Evolutionary conservation across 2,888 invertebrate genomes (phyloP).

Genomic region (Euphydryas editha): DNA sequence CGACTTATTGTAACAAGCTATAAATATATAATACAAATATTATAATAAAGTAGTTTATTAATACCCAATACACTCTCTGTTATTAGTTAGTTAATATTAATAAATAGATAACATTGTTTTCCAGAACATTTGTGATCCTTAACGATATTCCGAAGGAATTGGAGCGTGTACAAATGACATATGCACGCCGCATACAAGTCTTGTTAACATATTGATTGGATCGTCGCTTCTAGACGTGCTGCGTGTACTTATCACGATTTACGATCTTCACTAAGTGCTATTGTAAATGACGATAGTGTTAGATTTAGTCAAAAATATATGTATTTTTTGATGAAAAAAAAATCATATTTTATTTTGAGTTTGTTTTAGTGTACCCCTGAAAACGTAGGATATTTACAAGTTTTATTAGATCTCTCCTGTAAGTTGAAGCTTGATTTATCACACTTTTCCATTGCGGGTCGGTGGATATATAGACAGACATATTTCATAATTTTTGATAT

Average conservation of each 20-base stretch:
- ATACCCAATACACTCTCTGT: neutral
- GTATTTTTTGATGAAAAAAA: neutral
- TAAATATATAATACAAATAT: too few relatives aligned
- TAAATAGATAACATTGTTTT: neutral
- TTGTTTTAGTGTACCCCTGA: too few relatives aligned
- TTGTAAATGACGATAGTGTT: neutral
- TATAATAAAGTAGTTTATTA: neutral
- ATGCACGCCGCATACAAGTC: conserved; percentile 13
- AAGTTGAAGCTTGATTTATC: too few relatives aligned
- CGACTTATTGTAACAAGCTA: too few relatives aligned
- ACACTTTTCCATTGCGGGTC: too few relatives aligned
- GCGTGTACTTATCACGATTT: conserved; percentile 13
- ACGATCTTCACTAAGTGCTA: neutral
- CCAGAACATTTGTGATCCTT: neutral
- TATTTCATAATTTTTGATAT: too few relatives aligned
- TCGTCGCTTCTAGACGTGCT: conserved; percentile 21
- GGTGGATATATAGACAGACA: too few relatives aligned
- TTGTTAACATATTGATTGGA: conserved; percentile 37
- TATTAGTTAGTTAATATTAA: neutral
- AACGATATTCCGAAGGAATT: conserved; percentile 17
- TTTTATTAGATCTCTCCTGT: too few relatives aligned
- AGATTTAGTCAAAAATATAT: neutral
- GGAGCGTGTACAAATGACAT: conserved; percentile 17
- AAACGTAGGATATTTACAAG: too few relatives aligned
- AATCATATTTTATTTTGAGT: too few relatives aligned